Base-by-base conservation (phyloP, 2,113 vertebrate species). In the Pipra filicauda region DNA sequence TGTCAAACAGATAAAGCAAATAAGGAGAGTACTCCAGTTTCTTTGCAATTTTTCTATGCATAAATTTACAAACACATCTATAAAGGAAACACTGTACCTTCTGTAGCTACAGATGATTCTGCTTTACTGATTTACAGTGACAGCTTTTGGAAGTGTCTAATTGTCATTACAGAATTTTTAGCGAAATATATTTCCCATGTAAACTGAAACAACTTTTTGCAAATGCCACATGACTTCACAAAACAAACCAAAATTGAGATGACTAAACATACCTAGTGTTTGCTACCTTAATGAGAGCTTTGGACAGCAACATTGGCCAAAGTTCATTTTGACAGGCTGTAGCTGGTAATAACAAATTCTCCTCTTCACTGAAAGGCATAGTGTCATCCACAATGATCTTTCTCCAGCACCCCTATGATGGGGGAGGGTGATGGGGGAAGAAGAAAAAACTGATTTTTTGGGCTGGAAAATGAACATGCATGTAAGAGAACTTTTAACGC, bases 231-330 rank as follows among this genome's bases (percentile, higher is more conserved):
- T 65, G n/a, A 75, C 80, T 85, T 76, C 74, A 73, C 18, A 88
- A 79, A 95, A 79, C 7, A 79, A 67, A 77, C 5, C 1, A 3
- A 72, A 73, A 76, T 30, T 22, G 18, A 74, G 27, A 31, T 87
- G 27, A 72, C 11, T 81, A 58, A 95, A 98, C 99, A 95, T 98
- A 99, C 99, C 99, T 98, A 88, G 98, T 97, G 93, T 97, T 99
- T 93, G 98, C 98, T 85, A 99, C 92, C 93, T 99, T 99, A 96
- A 99, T 98, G 66, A 99, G 98, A 73, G 98, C 99, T 97, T 99
- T 99, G 81, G 98, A 97, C 95, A 99, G 91, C 89, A 99, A 93
- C 99, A 99, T 98, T 49, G 99, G 99, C 99, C 99, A 99, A 75
- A 99, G 98, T 96, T 99, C 99, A 92, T 91, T 94, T 51, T 98